Conservation (phyloP, 2,797 vertebrate genomes). For the Epinephelus awoara region DNA sequence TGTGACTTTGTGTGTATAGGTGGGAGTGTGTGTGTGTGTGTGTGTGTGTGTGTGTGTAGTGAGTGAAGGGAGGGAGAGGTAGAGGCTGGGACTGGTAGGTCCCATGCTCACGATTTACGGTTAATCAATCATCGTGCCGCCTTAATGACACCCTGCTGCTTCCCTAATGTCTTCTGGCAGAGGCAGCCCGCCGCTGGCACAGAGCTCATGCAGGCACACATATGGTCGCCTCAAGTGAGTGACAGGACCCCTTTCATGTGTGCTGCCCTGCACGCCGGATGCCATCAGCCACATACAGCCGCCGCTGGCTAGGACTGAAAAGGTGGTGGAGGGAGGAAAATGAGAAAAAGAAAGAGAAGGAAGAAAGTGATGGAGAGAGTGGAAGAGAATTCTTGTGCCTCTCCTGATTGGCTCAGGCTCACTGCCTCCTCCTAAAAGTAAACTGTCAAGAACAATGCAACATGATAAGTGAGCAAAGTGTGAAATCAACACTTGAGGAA, state of each 20-base stretch:
- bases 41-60: slow-evolving; percentile 33
- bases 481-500: slow-evolving; percentile 13
- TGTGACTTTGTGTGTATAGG: slow-evolving; percentile 35
- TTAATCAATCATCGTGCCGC: slow-evolving; percentile 89
- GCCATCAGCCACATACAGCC: slow-evolving; percentile 80
- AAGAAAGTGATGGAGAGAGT: slow-evolving; percentile 32
- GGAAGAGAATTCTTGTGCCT: slow-evolving; percentile 19
- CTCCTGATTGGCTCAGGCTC: slow-evolving; percentile 25
- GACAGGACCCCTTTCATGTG: slow-evolving; percentile 86
- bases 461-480: not conserved
- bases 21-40: slow-evolving; percentile 23
- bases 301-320: slow-evolving; percentile 66
- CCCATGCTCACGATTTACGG: slow-evolving; percentile 82
- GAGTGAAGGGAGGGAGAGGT: slow-evolving; percentile 21
- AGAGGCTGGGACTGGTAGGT: slow-evolving; percentile 49
- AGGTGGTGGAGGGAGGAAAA: slow-evolving; percentile 30
- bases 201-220: slow-evolving; percentile 87
- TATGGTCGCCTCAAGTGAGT: slow-evolving; percentile 87
- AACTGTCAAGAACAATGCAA: slow-evolving; percentile 58
- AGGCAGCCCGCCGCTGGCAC: slow-evolving; percentile 82
- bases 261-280: slow-evolving; percentile 77
- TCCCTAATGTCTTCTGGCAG: slow-evolving; percentile 90
- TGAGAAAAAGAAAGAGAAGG: slow-evolving; percentile 7
- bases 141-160: slow-evolving; percentile 89
- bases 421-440: slow-evolving; percentile 42